Evolutionary conservation across 2,888 invertebrate genomes (phyloP).

Genomic region (Rhagium mordax): DNA sequence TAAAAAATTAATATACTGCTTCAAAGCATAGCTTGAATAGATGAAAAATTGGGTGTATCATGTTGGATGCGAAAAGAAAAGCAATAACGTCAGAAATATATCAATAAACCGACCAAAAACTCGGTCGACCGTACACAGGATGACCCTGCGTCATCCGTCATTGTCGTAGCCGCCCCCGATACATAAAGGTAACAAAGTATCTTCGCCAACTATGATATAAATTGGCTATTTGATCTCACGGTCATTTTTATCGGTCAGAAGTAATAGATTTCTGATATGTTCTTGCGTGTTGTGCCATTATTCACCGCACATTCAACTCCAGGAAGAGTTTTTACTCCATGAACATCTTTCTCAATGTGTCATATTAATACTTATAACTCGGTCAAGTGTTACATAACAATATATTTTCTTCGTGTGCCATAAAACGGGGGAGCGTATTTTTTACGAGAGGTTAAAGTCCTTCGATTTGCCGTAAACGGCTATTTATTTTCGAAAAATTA

Average conservation of each 20-base stretch:
- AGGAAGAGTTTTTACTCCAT: conserved; percentile 45
- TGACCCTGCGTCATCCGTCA: conserved; percentile 59
- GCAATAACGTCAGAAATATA: conserved; percentile 58
- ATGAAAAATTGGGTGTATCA: conserved; percentile 52
- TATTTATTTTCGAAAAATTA: neutral
- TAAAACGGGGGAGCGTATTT: neutral
- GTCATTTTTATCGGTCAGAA: conserved; percentile 62
- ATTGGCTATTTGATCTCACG: conserved; percentile 63
- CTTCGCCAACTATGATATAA: conserved; percentile 58
- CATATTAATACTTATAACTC: conserved; percentile 39
- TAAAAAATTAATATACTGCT: conserved; percentile 48
- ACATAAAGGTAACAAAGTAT: conserved; percentile 63
- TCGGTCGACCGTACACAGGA: conserved; percentile 54
- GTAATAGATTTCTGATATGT: conserved; percentile 62
- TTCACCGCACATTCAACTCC: conserved; percentile 55
- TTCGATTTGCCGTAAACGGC: neutral
- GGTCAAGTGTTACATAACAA: conserved; percentile 36
- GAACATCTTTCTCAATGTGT: conserved; percentile 48
- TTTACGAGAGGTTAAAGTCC: neutral
- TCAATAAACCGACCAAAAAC: conserved; percentile 57
- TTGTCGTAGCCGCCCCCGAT: conserved; percentile 59
- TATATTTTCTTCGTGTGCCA: conserved; percentile 3
- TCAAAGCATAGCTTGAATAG: conserved; percentile 42
- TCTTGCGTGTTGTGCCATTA: conserved; percentile 57
- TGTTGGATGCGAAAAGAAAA: conserved; percentile 54